Evolutionary conservation across 2,888 invertebrate genomes (phyloP), one percentile per base, ranked within the genome.

Genomic region (Drosophila gaucha): DNA sequence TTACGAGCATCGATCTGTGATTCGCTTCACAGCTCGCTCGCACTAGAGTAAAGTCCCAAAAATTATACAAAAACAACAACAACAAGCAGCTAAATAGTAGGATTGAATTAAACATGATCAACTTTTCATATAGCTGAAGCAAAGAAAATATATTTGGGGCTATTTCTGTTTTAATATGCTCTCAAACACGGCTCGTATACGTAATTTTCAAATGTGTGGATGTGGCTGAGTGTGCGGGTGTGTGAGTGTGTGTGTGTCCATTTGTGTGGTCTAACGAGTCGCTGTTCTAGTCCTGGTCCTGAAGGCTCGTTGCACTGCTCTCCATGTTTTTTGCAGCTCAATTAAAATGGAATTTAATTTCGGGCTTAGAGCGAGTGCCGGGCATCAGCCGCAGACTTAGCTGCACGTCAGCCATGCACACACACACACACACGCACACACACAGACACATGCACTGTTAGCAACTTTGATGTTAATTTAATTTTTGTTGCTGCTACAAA

Each of bases 301-400:
- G 31, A 51, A 47, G 52, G 49, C 60, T 39, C 41, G 38, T 24
- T 57, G 64, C 63, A 54, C 44, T 59, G 30, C 51, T 39, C 46
- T 49, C 33, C 30, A 20, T 38, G 38, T 69, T 87, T 85, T 82
- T 88, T 79, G 87, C 72, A 80, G 80, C 86, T 89, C 89, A 86
- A 89, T 86, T 86, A 88, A 89, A 88, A 80, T 76, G 88, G 84
- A 89, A 86, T 86, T 89, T 82, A 89, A 88, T 83, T 83, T 83
- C 56, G 74, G 65, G 80, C 85, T 86, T 83, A 76, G 86, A 58
- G 64, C 69, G 51, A 52, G 57, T 43, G 46, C 49, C 30, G 35
- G 35, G 43, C 49, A 36, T 47, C 43, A 55, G 62, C 52, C 46
- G 26, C 86, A 72, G 67, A 50, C 49, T 41, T 55, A 58, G 63